A percentile compares a stretch with the other conserved stretches of the same genome.
Evolutionary conservation across 23 tunicate species (phyloP).

Genomic region (Ascidia mentula): DNA sequence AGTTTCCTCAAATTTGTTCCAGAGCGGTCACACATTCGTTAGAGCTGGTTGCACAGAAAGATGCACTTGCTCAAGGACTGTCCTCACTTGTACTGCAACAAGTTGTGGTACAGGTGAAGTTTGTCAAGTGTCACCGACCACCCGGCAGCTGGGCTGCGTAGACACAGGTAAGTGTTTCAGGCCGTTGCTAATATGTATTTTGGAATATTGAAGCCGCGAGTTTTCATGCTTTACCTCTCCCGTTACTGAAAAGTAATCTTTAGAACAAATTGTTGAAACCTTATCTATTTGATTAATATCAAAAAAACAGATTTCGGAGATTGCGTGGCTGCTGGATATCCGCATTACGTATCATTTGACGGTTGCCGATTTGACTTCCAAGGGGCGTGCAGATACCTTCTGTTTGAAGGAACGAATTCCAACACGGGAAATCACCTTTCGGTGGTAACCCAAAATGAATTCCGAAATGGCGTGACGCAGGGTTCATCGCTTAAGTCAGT

Average conservation of each 20-base stretch:
- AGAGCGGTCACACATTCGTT: too few species aligned
- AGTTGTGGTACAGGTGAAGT: not conserved
- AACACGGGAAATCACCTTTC: not conserved
- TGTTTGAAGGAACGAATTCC: slow-evolving; percentile 15
- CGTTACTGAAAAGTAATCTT: too few species aligned
- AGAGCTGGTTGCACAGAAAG: not conserved
- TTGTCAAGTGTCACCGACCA: not conserved
- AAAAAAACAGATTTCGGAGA: not conserved
- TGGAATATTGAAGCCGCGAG: too few species aligned
- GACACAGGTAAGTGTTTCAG: slow-evolving; percentile 23
- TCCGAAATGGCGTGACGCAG: not conserved
- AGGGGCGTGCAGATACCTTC: slow-evolving; percentile 46
- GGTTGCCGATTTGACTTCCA: slow-evolving; percentile 43
- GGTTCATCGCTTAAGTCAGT: not conserved
- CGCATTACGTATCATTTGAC: slow-evolving; percentile 65
- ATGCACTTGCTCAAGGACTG: not conserved
- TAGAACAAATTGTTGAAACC: too few species aligned
- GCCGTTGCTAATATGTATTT: too few species aligned
- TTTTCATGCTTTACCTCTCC: too few species aligned
- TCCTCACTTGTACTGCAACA: not conserved
- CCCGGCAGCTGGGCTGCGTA: slow-evolving; percentile 2
- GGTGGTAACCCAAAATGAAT: not conserved
- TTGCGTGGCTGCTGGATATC: slow-evolving; percentile 60
- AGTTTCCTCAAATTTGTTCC: too few species aligned
- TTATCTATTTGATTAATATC: too few species aligned